Percentiles rank a stretch among this genome's conserved stretches.
These are phyloP conservation scores for Fistularia tabacaria DNA, from an alignment of 2,797 vertebrate species.

Conservation along the genomic window DNA sequence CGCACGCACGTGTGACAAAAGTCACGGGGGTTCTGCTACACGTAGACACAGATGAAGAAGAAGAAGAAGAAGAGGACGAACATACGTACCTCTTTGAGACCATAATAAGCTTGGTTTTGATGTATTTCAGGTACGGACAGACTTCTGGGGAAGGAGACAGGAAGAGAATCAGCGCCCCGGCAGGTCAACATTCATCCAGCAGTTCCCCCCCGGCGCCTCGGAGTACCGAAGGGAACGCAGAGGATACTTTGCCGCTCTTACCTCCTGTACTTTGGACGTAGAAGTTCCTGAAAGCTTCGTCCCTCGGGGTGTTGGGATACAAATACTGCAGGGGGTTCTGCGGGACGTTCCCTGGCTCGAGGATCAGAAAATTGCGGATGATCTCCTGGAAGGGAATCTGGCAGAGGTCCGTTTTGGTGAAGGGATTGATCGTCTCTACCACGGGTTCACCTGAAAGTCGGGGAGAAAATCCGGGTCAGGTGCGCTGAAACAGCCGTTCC, in stretches of 20 bases:
- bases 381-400: slow-evolving; percentile 88
- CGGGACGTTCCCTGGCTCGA: slow-evolving; percentile 79
- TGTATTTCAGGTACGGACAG: slow-evolving; percentile 73
- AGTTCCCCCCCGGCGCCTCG: too few relatives aligned
- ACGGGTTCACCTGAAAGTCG: slow-evolving; percentile 65
- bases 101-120: slow-evolving; percentile 78
- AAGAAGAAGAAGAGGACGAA: slow-evolving; percentile 2
- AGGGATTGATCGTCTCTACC: slow-evolving; percentile 83
- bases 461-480: neutral
- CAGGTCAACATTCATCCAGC: too few relatives aligned
- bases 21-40: too few relatives aligned
- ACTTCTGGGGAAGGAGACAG: slow-evolving; percentile 57
- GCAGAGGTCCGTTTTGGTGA: slow-evolving; percentile 78
- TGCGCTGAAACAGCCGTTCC: neutral
- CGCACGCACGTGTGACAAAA: too few relatives aligned
- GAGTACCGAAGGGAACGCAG: neutral
- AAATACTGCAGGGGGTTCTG: slow-evolving; percentile 86
- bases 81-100: slow-evolving; percentile 78
- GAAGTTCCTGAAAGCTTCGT: slow-evolving; percentile 85
- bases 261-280: slow-evolving; percentile 74
- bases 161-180: neutral
- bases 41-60: too few relatives aligned
- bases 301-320: slow-evolving; percentile 82
- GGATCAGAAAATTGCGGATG: slow-evolving; percentile 83
- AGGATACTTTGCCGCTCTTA: slow-evolving; percentile 22